Conservation (phyloP, 2,797 vertebrate genomes). For the Mergus octosetaceus region DNA sequence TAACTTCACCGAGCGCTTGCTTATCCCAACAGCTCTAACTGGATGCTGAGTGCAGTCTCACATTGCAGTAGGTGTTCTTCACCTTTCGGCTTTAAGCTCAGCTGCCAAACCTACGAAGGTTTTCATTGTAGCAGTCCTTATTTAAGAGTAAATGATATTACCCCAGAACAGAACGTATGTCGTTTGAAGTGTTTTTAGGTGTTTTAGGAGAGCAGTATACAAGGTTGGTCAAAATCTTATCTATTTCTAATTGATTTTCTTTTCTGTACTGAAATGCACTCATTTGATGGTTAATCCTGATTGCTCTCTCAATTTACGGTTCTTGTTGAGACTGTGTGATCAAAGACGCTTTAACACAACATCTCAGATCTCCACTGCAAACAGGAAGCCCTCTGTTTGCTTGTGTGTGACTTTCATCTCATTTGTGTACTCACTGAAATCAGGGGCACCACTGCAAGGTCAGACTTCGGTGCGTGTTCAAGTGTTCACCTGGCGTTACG, state of each 20-base stretch:
- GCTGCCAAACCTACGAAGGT: background rate
- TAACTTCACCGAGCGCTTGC: background rate
- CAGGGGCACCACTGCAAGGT: background rate
- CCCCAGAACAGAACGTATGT: background rate
- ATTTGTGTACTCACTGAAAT: background rate
- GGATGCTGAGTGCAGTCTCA: background rate
- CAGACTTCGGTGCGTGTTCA: background rate
- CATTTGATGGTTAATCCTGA: background rate
- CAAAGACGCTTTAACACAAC: background rate
- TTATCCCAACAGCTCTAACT: background rate
- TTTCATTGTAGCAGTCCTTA: background rate
- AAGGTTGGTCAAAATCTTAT: background rate
- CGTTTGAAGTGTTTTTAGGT: background rate
- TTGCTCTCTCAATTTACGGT: background rate
- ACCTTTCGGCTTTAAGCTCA: background rate
- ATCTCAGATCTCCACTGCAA: background rate
- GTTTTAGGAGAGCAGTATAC: background rate
- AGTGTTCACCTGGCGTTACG: background rate
- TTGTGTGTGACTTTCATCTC: background rate
- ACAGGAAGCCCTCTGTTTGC: background rate
- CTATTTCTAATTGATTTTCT: background rate
- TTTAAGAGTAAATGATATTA: background rate
- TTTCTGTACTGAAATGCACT: background rate
- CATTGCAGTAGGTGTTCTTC: conserved; percentile 7
- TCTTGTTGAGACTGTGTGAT: background rate